Evolutionary conservation across 2,888 invertebrate species (phyloP), one percentile per base, ranked within the genome.

Genomic region (Myathropa florea): DNA sequence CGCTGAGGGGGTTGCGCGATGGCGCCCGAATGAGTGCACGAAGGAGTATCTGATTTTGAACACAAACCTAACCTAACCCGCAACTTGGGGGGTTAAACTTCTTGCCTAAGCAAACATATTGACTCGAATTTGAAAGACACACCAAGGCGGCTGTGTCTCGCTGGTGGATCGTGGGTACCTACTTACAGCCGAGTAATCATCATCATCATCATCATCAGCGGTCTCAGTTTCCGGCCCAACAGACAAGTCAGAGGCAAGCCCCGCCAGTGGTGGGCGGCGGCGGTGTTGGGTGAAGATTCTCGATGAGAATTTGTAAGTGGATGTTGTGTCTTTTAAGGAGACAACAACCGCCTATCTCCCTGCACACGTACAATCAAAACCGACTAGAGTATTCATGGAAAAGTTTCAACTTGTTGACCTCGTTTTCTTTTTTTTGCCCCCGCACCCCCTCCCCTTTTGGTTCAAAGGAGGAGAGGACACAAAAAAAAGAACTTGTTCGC

Each of bases 91-190:
- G 75, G 68, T 75, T 83, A 72, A 83, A 80, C 76, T 79, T 76
- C 76, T 79, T 87, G 77, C 87, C 87, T 87, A 87, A 87, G 80
- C 80, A 87, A 87, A 87, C 79, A 87, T 78, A 83, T 79, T 83
- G 83, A 82, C 83, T 79, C 75, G 78, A 86, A 83, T 86, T 71
- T 83, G 78, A 83, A 83, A 83, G 78, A 67, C 79, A 78, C 39
- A 59, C 61, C 46, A 33, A 28, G 82, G 57, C n/a, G n/a, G n/a
- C n/a, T n/a, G n/a, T n/a, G n/a, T n/a, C n/a, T n/a, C n/a, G n/a
- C 73, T 78, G 68, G 78, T 4, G 14, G 82, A 86, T 60, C 73
- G 79, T 39, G 46, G 14, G 68, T 70, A 59, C 73, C 77, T 85
- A 85, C 82, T 85, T 82, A 85, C 82, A 68, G 63, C 26, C 76